Conservation (phyloP, 2,797 vertebrate genomes). For the Linurgus olivaceus region DNA sequence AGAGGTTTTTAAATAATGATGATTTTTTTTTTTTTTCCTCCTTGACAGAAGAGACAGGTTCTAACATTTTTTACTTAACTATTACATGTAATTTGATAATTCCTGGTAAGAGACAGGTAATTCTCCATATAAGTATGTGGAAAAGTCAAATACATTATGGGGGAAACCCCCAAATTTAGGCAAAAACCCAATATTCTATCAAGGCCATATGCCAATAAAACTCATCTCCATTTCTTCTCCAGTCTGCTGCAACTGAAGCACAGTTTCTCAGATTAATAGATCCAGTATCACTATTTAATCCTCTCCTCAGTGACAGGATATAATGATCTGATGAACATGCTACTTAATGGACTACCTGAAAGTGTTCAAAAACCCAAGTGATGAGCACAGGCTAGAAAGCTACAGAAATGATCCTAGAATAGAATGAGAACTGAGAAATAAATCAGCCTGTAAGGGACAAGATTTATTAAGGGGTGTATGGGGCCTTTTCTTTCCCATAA, state of each 20-base stretch:
- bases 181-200: background rate
- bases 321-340: conserved; percentile 45
- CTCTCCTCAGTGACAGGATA: conserved; percentile 25
- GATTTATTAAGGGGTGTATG: background rate
- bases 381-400: background rate
- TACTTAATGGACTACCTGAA: conserved; percentile 39
- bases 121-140: background rate
- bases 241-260: background rate
- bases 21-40: background rate
- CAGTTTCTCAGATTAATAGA: conserved; percentile 50
- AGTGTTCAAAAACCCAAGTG: background rate
- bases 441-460: background rate
- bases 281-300: conserved; percentile 54
- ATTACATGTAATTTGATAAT: background rate
- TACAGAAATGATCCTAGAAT: background rate
- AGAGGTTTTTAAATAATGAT: background rate
- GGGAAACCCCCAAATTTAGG: background rate
- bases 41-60: background rate
- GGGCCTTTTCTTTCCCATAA: background rate
- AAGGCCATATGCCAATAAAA: background rate
- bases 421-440: background rate
- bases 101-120: background rate
- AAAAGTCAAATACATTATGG: background rate
- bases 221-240: background rate
- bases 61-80: background rate